Conservation (phyloP, 2,888 invertebrate genomes). For the Acleris cristana region DNA sequence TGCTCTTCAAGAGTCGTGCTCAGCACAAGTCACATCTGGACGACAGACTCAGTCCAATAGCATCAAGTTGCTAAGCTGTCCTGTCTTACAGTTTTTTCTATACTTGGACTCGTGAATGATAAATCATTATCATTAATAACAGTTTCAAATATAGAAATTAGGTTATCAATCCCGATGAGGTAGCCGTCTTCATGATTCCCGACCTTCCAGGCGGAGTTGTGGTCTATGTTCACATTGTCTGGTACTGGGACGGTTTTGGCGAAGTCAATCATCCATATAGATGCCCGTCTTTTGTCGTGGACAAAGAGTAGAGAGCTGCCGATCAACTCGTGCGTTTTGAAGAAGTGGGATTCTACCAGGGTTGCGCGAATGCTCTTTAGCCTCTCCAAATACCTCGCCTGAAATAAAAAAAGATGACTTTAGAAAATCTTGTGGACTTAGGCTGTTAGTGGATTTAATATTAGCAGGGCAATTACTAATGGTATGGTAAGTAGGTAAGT, state of each 20-base stretch:
- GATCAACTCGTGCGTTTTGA: slow-evolving; percentile 95
- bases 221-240: slow-evolving; percentile 88
- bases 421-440: slow-evolving; percentile 10
- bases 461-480: slow-evolving; percentile 7
- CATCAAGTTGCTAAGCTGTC: slow-evolving; percentile 76
- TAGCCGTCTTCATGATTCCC: slow-evolving; percentile 99
- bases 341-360: slow-evolving; percentile 94
- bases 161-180: slow-evolving; percentile 94
- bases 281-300: slow-evolving; percentile 94
- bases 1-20: slow-evolving; percentile 51
- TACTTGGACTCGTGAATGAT: slow-evolving; percentile 61
- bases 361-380: slow-evolving; percentile 93
- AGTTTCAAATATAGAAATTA: slow-evolving; percentile 92
- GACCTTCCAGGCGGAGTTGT: slow-evolving; percentile 94
- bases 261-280: slow-evolving; percentile 99
- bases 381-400: slow-evolving; percentile 93
- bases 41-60: slow-evolving; percentile 44
- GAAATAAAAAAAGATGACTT: slow-evolving; percentile 57
- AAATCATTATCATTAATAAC: slow-evolving; percentile 76
- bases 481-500: slow-evolving; percentile 4
- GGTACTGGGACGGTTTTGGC: slow-evolving; percentile 96
- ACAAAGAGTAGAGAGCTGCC: slow-evolving; percentile 97
- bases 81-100: slow-evolving; percentile 69
- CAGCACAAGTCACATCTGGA: slow-evolving; percentile 53
- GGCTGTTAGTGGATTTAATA: neutral